These are phyloP conservation scores for Octopus sinensis DNA, from an alignment of 1,140 invertebrate species.

Conservation along the genomic window DNA sequence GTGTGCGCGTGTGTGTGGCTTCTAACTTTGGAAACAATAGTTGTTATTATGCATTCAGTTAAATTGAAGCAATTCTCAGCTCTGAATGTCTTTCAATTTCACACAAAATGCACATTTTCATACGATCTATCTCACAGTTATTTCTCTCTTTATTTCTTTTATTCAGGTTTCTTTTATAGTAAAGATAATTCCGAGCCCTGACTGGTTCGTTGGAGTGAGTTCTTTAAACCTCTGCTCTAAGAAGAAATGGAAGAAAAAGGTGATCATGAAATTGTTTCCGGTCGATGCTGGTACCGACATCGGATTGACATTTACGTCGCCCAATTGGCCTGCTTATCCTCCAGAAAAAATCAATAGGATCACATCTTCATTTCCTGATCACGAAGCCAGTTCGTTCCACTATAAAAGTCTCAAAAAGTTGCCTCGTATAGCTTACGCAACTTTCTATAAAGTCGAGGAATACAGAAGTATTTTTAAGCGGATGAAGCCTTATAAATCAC, in stretches of 20 bases:
- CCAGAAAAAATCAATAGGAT: conserved; percentile 34
- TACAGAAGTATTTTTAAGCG: conserved; percentile 14
- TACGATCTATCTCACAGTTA: no score
- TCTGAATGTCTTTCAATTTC: no score
- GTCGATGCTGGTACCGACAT: conserved; percentile 45
- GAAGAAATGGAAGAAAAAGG: conserved; percentile 36
- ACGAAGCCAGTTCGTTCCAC: conserved; percentile 45
- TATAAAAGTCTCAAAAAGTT: conserved; percentile 34
- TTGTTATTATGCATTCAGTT: no score
- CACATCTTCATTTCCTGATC: conserved; percentile 31
- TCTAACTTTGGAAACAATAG: no score
- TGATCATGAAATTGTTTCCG: conserved; percentile 34
- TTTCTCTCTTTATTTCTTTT: neutral
- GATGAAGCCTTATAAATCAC: neutral
- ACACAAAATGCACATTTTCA: no score
- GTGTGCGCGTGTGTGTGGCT: neutral
- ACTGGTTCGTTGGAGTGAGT: conserved; percentile 47
- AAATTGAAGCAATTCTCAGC: no score
- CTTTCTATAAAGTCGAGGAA: conserved; percentile 27
- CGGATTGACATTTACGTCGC: conserved; percentile 46
- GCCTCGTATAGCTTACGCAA: conserved; percentile 34
- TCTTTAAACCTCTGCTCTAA: conserved; percentile 38
- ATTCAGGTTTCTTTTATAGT: conserved; percentile 43
- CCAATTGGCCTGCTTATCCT: conserved; percentile 42
- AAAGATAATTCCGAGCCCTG: conserved; percentile 47